phyloP scores from a whole-genome alignment of 2,797 vertebrate genomes.

The Halcyon leucocephala region DNA sequence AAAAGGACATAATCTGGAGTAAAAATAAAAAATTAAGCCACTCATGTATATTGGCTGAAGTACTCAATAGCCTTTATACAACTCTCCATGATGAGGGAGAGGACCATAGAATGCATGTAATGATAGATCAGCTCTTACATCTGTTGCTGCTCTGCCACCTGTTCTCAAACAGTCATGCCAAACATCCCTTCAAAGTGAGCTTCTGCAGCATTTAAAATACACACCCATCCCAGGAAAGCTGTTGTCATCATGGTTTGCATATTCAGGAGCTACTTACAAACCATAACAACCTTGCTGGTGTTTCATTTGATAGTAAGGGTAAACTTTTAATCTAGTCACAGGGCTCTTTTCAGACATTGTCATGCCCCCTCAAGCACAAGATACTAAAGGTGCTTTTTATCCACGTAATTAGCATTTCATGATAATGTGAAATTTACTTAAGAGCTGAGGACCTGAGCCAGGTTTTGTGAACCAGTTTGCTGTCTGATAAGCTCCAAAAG shows the following conservation, averaged over 20 bases:
- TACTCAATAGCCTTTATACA: background rate
- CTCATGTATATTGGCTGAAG: background rate
- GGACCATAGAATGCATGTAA: background rate
- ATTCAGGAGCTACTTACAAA: background rate
- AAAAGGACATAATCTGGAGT: background rate
- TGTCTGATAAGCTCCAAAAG: background rate
- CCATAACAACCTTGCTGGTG: background rate
- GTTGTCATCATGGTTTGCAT: background rate
- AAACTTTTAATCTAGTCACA: background rate
- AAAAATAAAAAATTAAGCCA: background rate
- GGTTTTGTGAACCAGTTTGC: background rate
- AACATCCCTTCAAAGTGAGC: background rate
- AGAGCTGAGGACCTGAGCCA: background rate
- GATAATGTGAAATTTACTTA: background rate
- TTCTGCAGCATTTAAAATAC: background rate
- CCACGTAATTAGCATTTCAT: background rate
- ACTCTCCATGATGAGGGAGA: background rate
- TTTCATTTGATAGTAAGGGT: background rate
- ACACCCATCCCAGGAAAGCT: background rate
- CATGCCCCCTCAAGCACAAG: background rate
- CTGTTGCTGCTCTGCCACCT: background rate
- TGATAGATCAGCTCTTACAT: background rate
- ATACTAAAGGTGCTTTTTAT: background rate
- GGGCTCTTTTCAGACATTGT: background rate
- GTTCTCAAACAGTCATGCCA: background rate